These are phyloP conservation scores for Aegypius monachus DNA, from an alignment of 2,113 vertebrate genomes.

Conservation along the genomic window DNA sequence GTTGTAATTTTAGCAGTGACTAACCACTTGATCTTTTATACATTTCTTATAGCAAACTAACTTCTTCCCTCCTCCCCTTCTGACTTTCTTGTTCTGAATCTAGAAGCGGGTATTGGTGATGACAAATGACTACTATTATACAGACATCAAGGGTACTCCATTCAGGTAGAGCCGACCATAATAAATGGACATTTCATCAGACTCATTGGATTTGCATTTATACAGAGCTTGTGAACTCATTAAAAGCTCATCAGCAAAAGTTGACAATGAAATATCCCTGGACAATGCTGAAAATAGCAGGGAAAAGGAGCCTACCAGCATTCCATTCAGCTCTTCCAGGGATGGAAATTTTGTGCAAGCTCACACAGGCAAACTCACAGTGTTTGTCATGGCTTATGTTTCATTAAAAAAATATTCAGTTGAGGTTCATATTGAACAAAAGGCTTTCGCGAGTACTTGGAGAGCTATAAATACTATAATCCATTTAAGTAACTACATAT, in stretches of 20 bases:
- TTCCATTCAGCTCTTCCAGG: slow-evolving; percentile 67
- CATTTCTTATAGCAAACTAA: slow-evolving; percentile 63
- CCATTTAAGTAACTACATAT: slow-evolving; percentile 61
- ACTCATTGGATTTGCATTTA: slow-evolving; percentile 67
- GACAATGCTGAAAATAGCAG: slow-evolving; percentile 70
- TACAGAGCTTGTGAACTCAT: slow-evolving; percentile 63
- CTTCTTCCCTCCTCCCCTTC: slow-evolving; percentile 53
- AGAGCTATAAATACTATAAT: slow-evolving; percentile 59
- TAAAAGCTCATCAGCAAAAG: slow-evolving; percentile 69
- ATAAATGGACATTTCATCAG: slow-evolving; percentile 70
- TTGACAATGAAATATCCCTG: slow-evolving; percentile 69
- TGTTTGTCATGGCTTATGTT: slow-evolving; percentile 64
- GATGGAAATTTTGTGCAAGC: slow-evolving; percentile 69
- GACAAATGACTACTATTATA: slow-evolving; percentile 99
- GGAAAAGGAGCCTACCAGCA: slow-evolving; percentile 59
- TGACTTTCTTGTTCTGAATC: slow-evolving; percentile 69
- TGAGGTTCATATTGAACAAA: slow-evolving; percentile 45
- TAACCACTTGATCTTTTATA: slow-evolving; percentile 50
- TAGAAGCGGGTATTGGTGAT: slow-evolving; percentile 97
- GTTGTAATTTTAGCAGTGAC: not conserved
- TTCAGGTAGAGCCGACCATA: slow-evolving; percentile 88
- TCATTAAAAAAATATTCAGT: slow-evolving; percentile 65
- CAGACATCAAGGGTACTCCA: slow-evolving; percentile 96
- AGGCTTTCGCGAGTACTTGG: slow-evolving; percentile 24
- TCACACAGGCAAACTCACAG: slow-evolving; percentile 49